These are phyloP conservation scores for Muntiacus muntjak DNA, from an alignment of 2,113 vertebrate species.

Conservation along the genomic window DNA sequence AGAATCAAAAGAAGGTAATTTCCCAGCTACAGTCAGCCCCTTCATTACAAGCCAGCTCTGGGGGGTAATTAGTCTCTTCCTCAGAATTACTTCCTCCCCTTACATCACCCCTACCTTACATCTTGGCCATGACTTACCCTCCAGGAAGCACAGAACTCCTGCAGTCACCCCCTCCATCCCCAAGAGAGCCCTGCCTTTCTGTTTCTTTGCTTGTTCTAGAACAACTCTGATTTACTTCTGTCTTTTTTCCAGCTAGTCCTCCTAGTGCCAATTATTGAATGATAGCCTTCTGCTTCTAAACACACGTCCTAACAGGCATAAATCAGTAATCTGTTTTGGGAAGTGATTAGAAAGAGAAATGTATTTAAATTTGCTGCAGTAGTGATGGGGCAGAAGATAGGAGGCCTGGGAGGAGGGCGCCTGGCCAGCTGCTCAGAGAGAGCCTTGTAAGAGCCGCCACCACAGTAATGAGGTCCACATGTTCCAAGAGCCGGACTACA, in stretches of 20 bases:
- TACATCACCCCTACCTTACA: slow-evolving; percentile 60
- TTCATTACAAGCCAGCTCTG: slow-evolving; percentile 36
- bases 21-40: slow-evolving; percentile 57
- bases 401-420: not conserved
- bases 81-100: slow-evolving; percentile 48
- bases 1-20: slow-evolving; percentile 73
- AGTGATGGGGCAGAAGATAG: slow-evolving; percentile 35
- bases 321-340: slow-evolving; percentile 39
- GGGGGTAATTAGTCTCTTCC: slow-evolving; percentile 57
- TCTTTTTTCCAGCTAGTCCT: slow-evolving; percentile 25
- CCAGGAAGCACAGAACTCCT: not conserved
- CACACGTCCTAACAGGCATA: slow-evolving; percentile 35
- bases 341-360: slow-evolving; percentile 41
- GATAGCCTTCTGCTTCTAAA: not conserved
- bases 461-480: not conserved
- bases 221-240: not conserved
- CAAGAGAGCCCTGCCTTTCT: not conserved
- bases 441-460: not conserved
- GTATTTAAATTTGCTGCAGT: not conserved
- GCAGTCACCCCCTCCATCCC: not conserved
- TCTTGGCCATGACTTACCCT: not conserved
- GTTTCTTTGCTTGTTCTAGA: slow-evolving; percentile 28
- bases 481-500: not conserved
- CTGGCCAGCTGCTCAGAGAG: not conserved
- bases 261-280: not conserved